These are phyloP conservation scores for Mamestra configurata DNA, from an alignment of 1,140 invertebrate genomes.

Conservation along the genomic window DNA sequence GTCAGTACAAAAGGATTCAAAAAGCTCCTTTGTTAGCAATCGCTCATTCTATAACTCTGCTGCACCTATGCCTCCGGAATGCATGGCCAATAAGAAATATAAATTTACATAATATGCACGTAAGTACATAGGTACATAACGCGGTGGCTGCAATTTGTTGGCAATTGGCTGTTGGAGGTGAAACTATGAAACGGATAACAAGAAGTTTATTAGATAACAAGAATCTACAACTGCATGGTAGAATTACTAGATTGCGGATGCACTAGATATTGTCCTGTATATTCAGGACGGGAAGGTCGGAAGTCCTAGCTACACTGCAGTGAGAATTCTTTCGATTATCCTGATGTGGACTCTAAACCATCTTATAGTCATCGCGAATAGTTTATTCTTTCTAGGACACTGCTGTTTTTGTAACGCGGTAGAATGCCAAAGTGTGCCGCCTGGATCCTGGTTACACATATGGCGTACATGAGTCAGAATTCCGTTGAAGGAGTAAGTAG, in stretches of 20 bases:
- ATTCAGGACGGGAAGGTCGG: background rate
- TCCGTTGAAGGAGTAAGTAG: background rate
- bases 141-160: constrained; percentile 6
- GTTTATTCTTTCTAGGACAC: constrained; percentile 4
- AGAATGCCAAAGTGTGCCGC: background rate
- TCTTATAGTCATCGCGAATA: background rate
- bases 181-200: constrained; percentile 31
- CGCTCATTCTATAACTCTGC: background rate
- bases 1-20: background rate
- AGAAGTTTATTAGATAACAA: constrained; percentile 41
- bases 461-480: constrained; percentile 9
- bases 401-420: background rate
- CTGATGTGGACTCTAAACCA: background rate
- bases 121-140: constrained; percentile 3
- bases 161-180: constrained; percentile 17
- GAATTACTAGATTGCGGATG: constrained; percentile 12
- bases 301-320: background rate
- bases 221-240: constrained; percentile 21
- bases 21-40: background rate
- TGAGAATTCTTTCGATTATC: constrained; percentile 25
- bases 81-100: background rate
- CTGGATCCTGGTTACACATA: constrained; percentile 20
- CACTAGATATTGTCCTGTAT: constrained; percentile 22
- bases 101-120: background rate
- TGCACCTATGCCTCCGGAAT: background rate